Percentiles rank a stretch among this genome's conserved stretches.
These are phyloP conservation scores for Petrolisthes cinctipes DNA, from an alignment of 2,888 invertebrate species.

Conservation along the genomic window DNA sequence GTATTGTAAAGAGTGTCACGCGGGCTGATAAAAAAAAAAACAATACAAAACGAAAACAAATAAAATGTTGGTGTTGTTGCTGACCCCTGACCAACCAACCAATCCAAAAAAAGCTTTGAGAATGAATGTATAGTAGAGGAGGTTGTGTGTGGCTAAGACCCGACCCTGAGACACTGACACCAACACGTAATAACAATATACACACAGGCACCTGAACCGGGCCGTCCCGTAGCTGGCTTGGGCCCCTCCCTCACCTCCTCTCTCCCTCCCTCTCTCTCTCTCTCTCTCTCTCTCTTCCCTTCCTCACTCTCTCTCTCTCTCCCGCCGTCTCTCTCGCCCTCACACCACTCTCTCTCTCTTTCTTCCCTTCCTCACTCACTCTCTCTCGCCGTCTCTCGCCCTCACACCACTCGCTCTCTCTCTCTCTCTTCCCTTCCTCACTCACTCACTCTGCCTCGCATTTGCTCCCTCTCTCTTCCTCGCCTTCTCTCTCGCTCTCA, in stretches of 20 bases:
- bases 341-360: not conserved
- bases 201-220: not conserved
- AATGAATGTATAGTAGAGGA: too few species aligned
- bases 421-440: not conserved
- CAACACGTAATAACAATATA: conserved; percentile 1
- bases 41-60: too few species aligned
- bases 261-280: conserved; percentile 14
- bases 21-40: too few species aligned
- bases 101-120: too few species aligned
- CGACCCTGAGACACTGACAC: not conserved
- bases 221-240: conserved; percentile 1
- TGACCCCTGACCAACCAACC: too few species aligned
- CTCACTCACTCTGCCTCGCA: not conserved
- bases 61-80: too few species aligned
- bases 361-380: not conserved
- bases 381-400: not conserved
- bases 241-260: not conserved
- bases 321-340: not conserved
- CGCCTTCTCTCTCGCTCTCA: not conserved
- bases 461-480: not conserved
- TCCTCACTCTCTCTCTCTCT: conserved; percentile 12
- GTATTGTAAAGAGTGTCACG: too few species aligned
- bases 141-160: too few species aligned
- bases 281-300: not conserved
- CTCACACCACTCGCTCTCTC: not conserved